Evolutionary conservation across 2,888 invertebrate genomes (phyloP), one percentile per base, ranked within the genome.

Genomic region (Drosophila buzzatii): DNA sequence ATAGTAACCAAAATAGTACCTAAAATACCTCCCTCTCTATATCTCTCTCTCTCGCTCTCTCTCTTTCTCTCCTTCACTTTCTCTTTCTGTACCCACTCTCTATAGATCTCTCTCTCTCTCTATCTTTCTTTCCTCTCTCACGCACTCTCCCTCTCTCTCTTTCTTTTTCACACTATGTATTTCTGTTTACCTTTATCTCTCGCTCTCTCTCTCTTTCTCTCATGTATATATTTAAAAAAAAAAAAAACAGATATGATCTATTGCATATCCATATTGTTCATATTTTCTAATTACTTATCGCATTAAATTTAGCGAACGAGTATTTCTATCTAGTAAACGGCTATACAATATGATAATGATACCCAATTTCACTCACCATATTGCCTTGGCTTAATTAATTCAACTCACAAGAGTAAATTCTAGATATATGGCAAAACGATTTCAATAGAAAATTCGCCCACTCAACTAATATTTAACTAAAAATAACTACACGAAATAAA

Each of bases 311-410:
- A 41, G 9, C 9, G 18, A 42, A 42, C 9, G 37, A 23, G 23
- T 12, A 9, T 23, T 20, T 1, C 27, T 27, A 16, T 9, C 31
- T 20, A 16, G 31, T 23, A 51, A 51, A 33, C 5, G 7, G 10
- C 37, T 23, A 37, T 20, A 9, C 6, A 45, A 37, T 1, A 42
- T n/a, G 42, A 7, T 33, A 44, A 23, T 53, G 23, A 23, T 23
- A 51, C 10, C 37, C 52, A 23, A 20, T 52, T 33, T 58, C 51
- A 44, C 31, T 58, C 45, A 49, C 10, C 8, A 18, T 14, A 20
- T 73, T 57, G 71, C 89, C 86, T 76, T 83, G 89, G 59, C 60
- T 72, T 57, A 61, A 75, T 70, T 81, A 84, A 81, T 89, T 84
- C 84, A 84, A 83, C 84, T 71, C 70, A 61, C 45, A 63, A 45